phyloP scores from a whole-genome alignment of 2,888 invertebrate species.

The Labia minor region DNA sequence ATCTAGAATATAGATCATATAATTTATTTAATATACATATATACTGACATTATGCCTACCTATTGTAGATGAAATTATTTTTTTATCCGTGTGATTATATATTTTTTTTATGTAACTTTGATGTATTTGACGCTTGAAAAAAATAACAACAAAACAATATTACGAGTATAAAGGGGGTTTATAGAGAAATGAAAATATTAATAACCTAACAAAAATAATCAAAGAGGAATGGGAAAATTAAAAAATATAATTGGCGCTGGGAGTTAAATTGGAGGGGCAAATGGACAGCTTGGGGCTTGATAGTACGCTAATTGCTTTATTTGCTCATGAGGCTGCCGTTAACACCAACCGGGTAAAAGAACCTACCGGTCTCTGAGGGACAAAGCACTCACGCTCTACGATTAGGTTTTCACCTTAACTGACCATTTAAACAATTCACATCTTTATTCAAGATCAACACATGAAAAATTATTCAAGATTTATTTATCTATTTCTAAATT shows the following conservation, averaged over 20 bases:
- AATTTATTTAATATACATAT: too few species aligned
- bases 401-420: too few species aligned
- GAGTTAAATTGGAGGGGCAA: background rate
- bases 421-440: too few species aligned
- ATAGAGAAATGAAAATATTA: background rate
- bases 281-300: too few species aligned
- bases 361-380: too few species aligned
- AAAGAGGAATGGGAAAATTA: background rate
- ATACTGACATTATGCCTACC: too few species aligned
- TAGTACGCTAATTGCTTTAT: background rate
- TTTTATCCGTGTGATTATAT: background rate
- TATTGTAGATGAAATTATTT: background rate
- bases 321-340: background rate
- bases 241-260: background rate
- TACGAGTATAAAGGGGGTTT: background rate
- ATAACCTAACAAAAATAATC: background rate
- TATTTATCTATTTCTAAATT: too few species aligned
- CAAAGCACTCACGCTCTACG: too few species aligned
- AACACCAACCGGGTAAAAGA: too few species aligned
- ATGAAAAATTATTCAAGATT: too few species aligned
- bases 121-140: background rate
- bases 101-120: background rate
- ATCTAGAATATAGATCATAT: too few species aligned
- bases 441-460: too few species aligned
- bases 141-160: background rate